Conservation (phyloP, 2,888 invertebrate species). For the Bibio marci region DNA sequence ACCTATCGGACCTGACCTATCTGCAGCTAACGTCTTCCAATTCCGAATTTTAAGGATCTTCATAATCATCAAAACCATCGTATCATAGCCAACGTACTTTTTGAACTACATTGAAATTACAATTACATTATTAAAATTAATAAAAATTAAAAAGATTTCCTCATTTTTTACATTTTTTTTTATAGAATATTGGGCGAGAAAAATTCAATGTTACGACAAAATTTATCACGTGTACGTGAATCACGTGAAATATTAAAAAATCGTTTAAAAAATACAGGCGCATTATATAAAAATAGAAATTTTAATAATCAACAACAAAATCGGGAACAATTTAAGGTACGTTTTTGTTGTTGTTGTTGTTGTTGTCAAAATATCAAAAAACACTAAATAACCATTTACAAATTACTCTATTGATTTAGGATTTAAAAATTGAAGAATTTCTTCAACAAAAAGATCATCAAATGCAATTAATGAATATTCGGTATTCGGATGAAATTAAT, state of each 20-base stretch:
- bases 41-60: too few species aligned
- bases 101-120: too few species aligned
- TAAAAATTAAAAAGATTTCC: neutral
- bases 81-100: too few species aligned
- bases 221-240: slow-evolving; percentile 20
- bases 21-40: too few species aligned
- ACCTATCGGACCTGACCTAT: too few species aligned
- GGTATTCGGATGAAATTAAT: slow-evolving; percentile 23
- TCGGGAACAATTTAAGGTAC: slow-evolving; percentile 23
- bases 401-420: too few species aligned
- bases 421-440: slow-evolving; percentile 22
- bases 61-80: too few species aligned
- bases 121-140: too few species aligned
- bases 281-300: slow-evolving; percentile 12
- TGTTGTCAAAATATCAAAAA: too few species aligned
- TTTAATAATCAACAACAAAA: slow-evolving; percentile 12
- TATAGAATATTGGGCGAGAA: slow-evolving; percentile 12
- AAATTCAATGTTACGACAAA: slow-evolving; percentile 15
- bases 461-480: slow-evolving; percentile 22
- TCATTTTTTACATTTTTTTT: neutral
- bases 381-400: too few species aligned
- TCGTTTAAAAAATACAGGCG: slow-evolving; percentile 22
- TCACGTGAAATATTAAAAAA: slow-evolving; percentile 24
- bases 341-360: too few species aligned
- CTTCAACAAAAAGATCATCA: slow-evolving; percentile 28